A percentile compares a stretch with the other conserved stretches of the same genome.
phyloP scores from a whole-genome alignment of 2,888 invertebrate species.

The Diarsia mendica region DNA sequence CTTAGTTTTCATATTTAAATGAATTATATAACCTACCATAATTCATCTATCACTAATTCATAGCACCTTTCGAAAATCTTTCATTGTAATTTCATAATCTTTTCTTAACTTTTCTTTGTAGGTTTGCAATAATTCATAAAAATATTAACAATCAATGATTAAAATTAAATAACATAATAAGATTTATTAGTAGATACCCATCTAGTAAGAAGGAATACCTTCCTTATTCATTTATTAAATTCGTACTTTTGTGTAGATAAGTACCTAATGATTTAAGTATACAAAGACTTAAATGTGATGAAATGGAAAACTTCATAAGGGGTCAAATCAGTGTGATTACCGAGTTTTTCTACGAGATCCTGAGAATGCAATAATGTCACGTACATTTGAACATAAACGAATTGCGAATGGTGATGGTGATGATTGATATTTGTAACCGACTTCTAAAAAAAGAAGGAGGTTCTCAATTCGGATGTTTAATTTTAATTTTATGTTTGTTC shows the following conservation, averaged over 20 bases:
- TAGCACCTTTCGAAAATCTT: constrained; percentile 54
- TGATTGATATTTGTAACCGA: neutral
- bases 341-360: neutral
- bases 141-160: constrained; percentile 9
- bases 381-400: neutral
- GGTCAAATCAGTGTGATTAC: neutral
- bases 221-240: constrained; percentile 28
- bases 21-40: constrained; percentile 53
- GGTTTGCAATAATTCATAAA: constrained; percentile 56
- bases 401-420: neutral
- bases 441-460: no score
- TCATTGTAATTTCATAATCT: constrained; percentile 7
- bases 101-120: constrained; percentile 25
- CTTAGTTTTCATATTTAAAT: constrained; percentile 38
- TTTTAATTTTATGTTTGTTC: no score
- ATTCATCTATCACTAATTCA: constrained; percentile 48
- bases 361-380: neutral
- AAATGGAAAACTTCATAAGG: neutral
- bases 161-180: constrained; percentile 15
- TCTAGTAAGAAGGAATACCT: neutral
- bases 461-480: no score
- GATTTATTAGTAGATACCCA: constrained; percentile 29
- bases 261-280: constrained; percentile 29
- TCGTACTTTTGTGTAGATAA: constrained; percentile 12
- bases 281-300: neutral